phyloP scores from a whole-genome alignment of 2,797 vertebrate species.

The Gadopsis marmoratus region DNA sequence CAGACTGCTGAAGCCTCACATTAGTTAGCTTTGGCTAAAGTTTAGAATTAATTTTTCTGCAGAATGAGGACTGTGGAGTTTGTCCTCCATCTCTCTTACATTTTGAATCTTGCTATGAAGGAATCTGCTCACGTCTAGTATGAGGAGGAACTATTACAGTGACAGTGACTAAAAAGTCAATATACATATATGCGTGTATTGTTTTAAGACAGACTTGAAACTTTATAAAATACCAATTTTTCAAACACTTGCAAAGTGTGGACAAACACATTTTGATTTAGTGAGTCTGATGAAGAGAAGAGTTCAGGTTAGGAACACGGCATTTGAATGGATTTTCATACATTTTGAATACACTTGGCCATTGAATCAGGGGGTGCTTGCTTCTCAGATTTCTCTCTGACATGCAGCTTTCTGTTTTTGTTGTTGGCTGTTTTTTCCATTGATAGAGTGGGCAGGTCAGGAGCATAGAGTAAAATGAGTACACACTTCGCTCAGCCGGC shows the following conservation, averaged over 20 bases:
- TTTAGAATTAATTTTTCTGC: background rate
- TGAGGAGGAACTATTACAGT: background rate
- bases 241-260: background rate
- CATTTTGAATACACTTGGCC: slow-evolving; percentile 2
- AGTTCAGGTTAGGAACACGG: background rate
- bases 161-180: background rate
- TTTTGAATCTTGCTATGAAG: background rate
- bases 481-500: slow-evolving; percentile 39
- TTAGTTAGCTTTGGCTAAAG: background rate
- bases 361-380: slow-evolving; percentile 5
- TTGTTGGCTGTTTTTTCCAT: slow-evolving; percentile 20
- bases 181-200: background rate
- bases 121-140: background rate
- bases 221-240: too few relatives aligned
- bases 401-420: slow-evolving; percentile 30
- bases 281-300: slow-evolving; percentile 8
- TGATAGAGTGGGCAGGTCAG: slow-evolving; percentile 34
- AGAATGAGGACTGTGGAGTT: background rate
- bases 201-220: background rate
- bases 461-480: slow-evolving; percentile 58
- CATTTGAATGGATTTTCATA: slow-evolving; percentile 18
- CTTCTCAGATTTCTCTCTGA: slow-evolving; percentile 14
- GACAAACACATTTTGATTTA: background rate
- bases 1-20: background rate
- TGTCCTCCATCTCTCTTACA: background rate